phyloP scores from a whole-genome alignment of 1,140 invertebrate species.

The Galendromus occidentalis region DNA sequence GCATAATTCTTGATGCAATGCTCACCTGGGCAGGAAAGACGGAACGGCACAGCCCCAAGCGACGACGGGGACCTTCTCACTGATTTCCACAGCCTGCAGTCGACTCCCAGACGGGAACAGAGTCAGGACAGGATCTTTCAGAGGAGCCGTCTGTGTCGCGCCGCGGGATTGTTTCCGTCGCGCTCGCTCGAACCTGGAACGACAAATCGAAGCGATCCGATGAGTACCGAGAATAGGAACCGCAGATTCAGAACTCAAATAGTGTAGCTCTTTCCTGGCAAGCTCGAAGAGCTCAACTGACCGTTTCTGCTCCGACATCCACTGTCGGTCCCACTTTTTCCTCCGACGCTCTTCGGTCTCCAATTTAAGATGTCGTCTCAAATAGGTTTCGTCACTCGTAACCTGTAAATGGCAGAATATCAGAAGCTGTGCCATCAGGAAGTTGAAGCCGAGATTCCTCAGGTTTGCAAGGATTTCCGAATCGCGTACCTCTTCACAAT shows the following conservation, averaged over 20 bases:
- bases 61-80: neutral
- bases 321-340: constrained; percentile 4
- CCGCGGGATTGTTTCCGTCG: neutral
- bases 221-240: too few species aligned
- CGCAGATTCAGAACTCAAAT: too few species aligned
- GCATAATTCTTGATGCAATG: too few species aligned
- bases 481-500: too few species aligned
- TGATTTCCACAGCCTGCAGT: neutral
- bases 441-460: too few species aligned
- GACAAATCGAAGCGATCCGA: too few species aligned
- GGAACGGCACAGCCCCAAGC: constrained; percentile 5
- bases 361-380: neutral
- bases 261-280: too few species aligned
- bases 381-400: neutral
- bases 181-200: neutral
- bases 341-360: neutral
- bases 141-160: neutral
- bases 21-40: too few species aligned
- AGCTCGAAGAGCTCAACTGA: too few species aligned
- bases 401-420: neutral
- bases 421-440: too few species aligned
- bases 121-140: neutral
- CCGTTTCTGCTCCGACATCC: constrained; percentile 3
- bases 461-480: too few species aligned
- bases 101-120: neutral